These are phyloP conservation scores for Heliconius charithonia DNA, from an alignment of 2,888 invertebrate species.

Conservation along the genomic window DNA sequence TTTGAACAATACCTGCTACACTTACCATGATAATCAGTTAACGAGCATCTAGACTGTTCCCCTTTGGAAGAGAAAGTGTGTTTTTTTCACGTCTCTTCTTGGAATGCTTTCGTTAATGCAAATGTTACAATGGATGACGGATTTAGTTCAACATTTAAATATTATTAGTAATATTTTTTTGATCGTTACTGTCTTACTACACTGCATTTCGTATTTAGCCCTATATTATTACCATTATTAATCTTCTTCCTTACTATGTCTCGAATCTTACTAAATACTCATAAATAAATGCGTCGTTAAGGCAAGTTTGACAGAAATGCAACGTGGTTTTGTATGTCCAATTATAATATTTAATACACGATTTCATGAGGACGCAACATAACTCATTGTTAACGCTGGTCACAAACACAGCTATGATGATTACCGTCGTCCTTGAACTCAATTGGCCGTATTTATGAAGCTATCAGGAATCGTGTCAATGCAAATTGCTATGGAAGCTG, in stretches of 20 bases:
- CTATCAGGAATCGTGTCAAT: conserved; percentile 81
- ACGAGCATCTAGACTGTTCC: conserved; percentile 72
- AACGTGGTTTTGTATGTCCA: conserved; percentile 68
- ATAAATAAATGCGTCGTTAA: conserved; percentile 22
- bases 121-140: conserved; percentile 80
- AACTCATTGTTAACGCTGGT: conserved; percentile 81
- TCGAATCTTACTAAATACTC: conserved; percentile 4
- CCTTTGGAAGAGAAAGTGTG: conserved; percentile 77
- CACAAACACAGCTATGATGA: conserved; percentile 75
- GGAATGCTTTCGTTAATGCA: conserved; percentile 74
- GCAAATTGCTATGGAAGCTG: conserved; percentile 71
- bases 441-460: conserved; percentile 78
- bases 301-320: conserved; percentile 37
- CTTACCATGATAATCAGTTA: conserved; percentile 79
- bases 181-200: conserved; percentile 39
- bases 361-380: conserved; percentile 78
- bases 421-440: conserved; percentile 81
- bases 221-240: not conserved
- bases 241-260: not conserved
- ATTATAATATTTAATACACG: conserved; percentile 80
- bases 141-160: conserved; percentile 57
- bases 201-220: not conserved
- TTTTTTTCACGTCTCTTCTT: conserved; percentile 71
- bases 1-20: conserved; percentile 62
- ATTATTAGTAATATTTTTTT: conserved; percentile 69